Evolutionary conservation across 1,140 invertebrate genomes (phyloP), one percentile per base, ranked within the genome.

Genomic region (Cheumatopsyche charites): DNA sequence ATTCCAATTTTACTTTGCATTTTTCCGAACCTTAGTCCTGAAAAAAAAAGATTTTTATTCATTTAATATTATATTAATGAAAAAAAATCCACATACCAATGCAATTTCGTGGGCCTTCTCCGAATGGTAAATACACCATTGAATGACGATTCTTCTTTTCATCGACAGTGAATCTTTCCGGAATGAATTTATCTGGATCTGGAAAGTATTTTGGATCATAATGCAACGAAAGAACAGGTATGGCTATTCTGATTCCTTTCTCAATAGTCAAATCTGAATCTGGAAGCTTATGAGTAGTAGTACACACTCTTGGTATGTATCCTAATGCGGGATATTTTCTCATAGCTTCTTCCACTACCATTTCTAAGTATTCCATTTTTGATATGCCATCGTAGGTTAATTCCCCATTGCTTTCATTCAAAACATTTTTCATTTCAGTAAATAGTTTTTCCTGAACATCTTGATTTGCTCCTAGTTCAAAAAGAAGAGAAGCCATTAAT

Each of bases 391-490:
- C 78, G 36, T 85, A 84, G 1, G 79, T 82, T 0, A 84, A 49
- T 63, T 79, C 73, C 0, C 82, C 82, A 6, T 75, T 67, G 58
- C 79, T 52, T 29, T 77, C 74, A 4, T 77, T 73, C 21, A 79
- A 47, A n/a, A 79, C 75, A 13, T 74, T 67, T 17, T 9, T 36
- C 5, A 89, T 81, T 78, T 88, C 87, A 19, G 80, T 73, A 2
- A 79, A 76, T 2, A 88, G 23, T 76, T 79, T 81, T 7, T 84
- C 77, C 76, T 89, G 87, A 41, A 85, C 76, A 3, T 86, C 82
- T 19, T 79, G 82, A 78, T 88, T 78, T 19, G 78, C 70, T 0
- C 86, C 83, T 43, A 89, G 78, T 49, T 82, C 78, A 74, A 83
- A 84, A 0, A 81, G 58, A 1, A 78, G 71, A 62, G 81, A 84